Evolutionary conservation across 2,113 vertebrate genomes (phyloP).

Genomic region (Dolichotis patagonum): DNA sequence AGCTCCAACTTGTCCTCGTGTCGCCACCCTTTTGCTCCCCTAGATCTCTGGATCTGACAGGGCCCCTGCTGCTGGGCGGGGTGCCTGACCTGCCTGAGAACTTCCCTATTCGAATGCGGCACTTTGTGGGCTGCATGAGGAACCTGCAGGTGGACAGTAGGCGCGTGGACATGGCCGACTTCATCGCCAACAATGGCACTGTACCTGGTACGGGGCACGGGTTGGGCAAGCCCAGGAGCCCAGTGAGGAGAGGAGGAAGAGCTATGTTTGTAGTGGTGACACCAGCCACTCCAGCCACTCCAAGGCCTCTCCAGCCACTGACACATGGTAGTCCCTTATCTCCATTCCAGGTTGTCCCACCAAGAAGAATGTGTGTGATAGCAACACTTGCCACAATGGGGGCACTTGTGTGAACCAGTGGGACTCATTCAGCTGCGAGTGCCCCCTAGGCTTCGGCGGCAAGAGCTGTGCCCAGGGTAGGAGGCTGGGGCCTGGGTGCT

Average conservation of each 20-base stretch:
- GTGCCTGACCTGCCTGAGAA: conserved; percentile 95
- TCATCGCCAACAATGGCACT: conserved; percentile 97
- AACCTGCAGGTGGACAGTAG: conserved; percentile 93
- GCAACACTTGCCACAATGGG: conserved; percentile 91
- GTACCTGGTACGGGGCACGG: conserved; percentile 87
- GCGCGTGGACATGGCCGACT: conserved; percentile 93
- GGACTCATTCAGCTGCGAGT: conserved; percentile 93
- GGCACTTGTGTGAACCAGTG: conserved; percentile 95
- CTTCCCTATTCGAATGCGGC: conserved; percentile 92
- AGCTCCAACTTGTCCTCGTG: not conserved
- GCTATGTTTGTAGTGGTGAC: not conserved
- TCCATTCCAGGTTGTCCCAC: conserved; percentile 90
- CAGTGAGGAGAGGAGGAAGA: not conserved
- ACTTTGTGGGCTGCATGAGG: conserved; percentile 96
- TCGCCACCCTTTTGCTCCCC: not conserved
- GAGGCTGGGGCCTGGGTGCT: not conserved
- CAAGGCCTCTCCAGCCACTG: not conserved
- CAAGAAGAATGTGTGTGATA: conserved; percentile 94
- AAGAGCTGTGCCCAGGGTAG: conserved; percentile 93
- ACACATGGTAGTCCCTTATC: not conserved
- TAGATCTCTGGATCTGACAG: conserved; percentile 96
- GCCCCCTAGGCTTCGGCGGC: conserved; percentile 93
- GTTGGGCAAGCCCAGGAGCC: not conserved
- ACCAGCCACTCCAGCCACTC: not conserved
- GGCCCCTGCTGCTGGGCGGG: conserved; percentile 94